These are phyloP conservation scores for Globia sparganii DNA, from an alignment of 2,888 invertebrate genomes.

Conservation along the genomic window DNA sequence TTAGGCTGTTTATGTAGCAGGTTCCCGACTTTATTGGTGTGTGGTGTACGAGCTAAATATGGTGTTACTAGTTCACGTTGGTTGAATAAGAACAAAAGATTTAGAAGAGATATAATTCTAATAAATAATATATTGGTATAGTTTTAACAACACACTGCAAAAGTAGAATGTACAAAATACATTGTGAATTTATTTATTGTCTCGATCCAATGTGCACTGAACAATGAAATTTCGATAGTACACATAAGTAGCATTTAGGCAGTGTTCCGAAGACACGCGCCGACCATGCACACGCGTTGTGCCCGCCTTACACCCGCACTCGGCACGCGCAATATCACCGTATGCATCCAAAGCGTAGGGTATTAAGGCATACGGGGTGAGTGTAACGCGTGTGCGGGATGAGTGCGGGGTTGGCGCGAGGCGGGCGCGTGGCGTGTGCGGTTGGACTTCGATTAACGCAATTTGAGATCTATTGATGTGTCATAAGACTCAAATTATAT, in stretches of 20 bases:
- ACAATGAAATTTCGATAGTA: constrained; percentile 67
- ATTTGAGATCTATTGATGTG: too few relatives aligned
- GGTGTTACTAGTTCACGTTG: constrained; percentile 19
- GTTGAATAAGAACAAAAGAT: constrained; percentile 20
- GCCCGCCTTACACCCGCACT: too few relatives aligned
- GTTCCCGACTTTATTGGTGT: constrained; percentile 17
- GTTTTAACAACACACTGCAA: background rate
- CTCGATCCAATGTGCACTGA: constrained; percentile 31
- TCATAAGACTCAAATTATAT: too few relatives aligned
- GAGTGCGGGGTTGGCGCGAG: too few relatives aligned
- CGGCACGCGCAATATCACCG: too few relatives aligned
- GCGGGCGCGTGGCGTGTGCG: too few relatives aligned
- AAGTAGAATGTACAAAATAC: constrained; percentile 8
- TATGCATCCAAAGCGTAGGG: too few relatives aligned
- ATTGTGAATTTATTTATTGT: constrained; percentile 41
- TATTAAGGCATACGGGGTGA: too few relatives aligned
- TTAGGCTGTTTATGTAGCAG: constrained; percentile 38
- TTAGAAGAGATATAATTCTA: constrained; percentile 15
- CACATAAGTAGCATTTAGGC: constrained; percentile 65
- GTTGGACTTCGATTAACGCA: too few relatives aligned
- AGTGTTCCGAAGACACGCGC: too few relatives aligned
- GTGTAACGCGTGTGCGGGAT: too few relatives aligned
- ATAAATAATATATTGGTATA: background rate
- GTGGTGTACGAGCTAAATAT: constrained; percentile 29
- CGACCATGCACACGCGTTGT: too few relatives aligned